These are phyloP conservation scores for Schizotus pectinicornis DNA, from an alignment of 2,888 invertebrate species.

Conservation along the genomic window DNA sequence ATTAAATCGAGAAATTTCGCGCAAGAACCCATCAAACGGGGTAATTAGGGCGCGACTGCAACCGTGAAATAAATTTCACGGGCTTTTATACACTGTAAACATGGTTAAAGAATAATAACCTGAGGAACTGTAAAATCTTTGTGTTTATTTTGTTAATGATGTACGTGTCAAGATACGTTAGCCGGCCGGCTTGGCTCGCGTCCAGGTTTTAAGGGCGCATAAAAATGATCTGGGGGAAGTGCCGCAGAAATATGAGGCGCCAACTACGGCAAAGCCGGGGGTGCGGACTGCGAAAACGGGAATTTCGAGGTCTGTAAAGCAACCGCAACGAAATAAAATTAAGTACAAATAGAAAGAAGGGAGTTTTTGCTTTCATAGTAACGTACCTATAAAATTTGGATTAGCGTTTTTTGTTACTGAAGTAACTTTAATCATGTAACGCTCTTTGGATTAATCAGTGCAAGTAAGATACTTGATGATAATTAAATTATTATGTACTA, in stretches of 20 bases:
- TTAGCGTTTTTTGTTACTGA: too few relatives aligned
- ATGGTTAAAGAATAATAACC: slow-evolving; percentile 21
- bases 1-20: too few relatives aligned
- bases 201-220: slow-evolving; percentile 23
- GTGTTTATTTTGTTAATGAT: slow-evolving; percentile 32
- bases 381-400: too few relatives aligned
- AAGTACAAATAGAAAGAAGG: too few relatives aligned
- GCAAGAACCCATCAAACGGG: too few relatives aligned
- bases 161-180: slow-evolving; percentile 31
- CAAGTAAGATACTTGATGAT: too few relatives aligned
- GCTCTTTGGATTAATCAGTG: too few relatives aligned
- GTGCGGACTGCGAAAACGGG: background rate
- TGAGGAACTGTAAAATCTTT: slow-evolving; percentile 17
- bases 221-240: slow-evolving; percentile 14
- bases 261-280: slow-evolving; percentile 18
- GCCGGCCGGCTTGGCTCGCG: slow-evolving; percentile 14
- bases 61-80: slow-evolving; percentile 16
- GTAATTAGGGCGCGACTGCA: too few relatives aligned
- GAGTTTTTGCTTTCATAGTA: too few relatives aligned
- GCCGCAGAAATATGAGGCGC: slow-evolving; percentile 24
- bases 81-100: slow-evolving; percentile 13
- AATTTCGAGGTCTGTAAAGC: background rate
- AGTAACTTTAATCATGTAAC: too few relatives aligned
- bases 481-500: too few relatives aligned
- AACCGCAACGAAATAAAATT: too few relatives aligned